Evolutionary conservation across 2,888 invertebrate genomes (phyloP).

Genomic region (Parnassius orleans): DNA sequence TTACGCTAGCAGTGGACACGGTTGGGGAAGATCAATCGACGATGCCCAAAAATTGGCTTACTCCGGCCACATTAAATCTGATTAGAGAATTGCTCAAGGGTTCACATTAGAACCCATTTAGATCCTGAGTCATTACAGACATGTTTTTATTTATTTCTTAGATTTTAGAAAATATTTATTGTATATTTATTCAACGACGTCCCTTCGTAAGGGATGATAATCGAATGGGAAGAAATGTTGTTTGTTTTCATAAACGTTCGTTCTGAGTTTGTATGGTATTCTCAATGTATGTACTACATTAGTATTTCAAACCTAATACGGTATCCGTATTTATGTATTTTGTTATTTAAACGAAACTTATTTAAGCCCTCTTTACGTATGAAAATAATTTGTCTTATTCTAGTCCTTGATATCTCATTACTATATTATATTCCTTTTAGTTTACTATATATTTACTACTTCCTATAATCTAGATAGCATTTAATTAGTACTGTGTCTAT

Average conservation of each 20-base stretch:
- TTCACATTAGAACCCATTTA: conserved; percentile 41
- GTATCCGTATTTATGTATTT: conserved; percentile 77
- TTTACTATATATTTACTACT: conserved; percentile 23
- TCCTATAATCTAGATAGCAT: conserved; percentile 4
- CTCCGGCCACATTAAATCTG: conserved; percentile 75
- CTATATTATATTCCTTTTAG: conserved; percentile 25
- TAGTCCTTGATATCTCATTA: conserved; percentile 27
- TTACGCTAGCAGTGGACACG: conserved; percentile 75
- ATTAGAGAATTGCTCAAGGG: conserved; percentile 49
- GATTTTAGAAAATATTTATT: conserved; percentile 66
- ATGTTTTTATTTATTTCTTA: conserved; percentile 58
- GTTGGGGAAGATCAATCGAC: conserved; percentile 84
- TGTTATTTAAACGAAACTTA: conserved; percentile 50
- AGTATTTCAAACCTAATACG: conserved; percentile 68
- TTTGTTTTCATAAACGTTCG: conserved; percentile 68
- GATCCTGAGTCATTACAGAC: conserved; percentile 41
- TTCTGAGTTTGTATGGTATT: conserved; percentile 72
- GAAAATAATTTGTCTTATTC: conserved; percentile 30
- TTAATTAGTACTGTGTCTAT: conserved; percentile 29
- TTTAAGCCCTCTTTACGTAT: conserved; percentile 30
- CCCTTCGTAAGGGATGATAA: conserved; percentile 63
- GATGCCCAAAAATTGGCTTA: conserved; percentile 82
- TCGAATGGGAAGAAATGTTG: conserved; percentile 43
- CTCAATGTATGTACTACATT: conserved; percentile 61
- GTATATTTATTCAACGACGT: conserved; percentile 57